Evolutionary conservation across 2,797 vertebrate species (phyloP).

Genomic region (Tympanoctomys barrerae): DNA sequence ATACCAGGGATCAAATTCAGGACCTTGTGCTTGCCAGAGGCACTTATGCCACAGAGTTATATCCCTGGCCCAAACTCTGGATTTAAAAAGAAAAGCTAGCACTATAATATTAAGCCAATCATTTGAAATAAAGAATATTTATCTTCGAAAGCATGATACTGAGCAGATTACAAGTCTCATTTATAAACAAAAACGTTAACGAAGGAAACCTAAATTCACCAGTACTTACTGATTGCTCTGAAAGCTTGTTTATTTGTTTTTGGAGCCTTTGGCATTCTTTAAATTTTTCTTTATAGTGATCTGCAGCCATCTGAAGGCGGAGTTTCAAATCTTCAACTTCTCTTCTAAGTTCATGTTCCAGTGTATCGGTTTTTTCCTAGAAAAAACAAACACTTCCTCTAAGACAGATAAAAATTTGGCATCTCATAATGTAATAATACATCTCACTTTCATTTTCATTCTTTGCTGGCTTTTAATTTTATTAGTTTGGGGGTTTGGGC

Average conservation of each 20-base stretch:
- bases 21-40: too few species aligned
- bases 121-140: conserved; percentile 59
- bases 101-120: not conserved
- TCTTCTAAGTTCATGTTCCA: conserved; percentile 94
- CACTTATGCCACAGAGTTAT: too few species aligned
- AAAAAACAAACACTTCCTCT: conserved; percentile 3
- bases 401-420: conserved; percentile 30
- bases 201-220: conserved; percentile 44
- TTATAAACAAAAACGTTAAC: conserved; percentile 32
- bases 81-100: not conserved
- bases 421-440: conserved; percentile 33
- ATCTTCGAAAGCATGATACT: conserved; percentile 36
- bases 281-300: conserved; percentile 99
- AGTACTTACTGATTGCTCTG: conserved; percentile 94
- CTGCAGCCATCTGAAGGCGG: conserved; percentile 98
- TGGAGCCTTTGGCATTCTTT: conserved; percentile 99
- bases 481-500: conserved; percentile 52
- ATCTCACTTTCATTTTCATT: conserved; percentile 53
- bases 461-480: conserved; percentile 41
- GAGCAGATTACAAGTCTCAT: conserved; percentile 2
- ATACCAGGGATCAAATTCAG: too few species aligned
- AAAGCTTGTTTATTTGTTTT: conserved; percentile 95
- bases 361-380: conserved; percentile 86
- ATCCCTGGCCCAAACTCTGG: not conserved
- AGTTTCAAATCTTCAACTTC: conserved; percentile 99